Evolutionary conservation across 2,113 vertebrate species (phyloP).

Genomic region (Bambusicola thoracicus): DNA sequence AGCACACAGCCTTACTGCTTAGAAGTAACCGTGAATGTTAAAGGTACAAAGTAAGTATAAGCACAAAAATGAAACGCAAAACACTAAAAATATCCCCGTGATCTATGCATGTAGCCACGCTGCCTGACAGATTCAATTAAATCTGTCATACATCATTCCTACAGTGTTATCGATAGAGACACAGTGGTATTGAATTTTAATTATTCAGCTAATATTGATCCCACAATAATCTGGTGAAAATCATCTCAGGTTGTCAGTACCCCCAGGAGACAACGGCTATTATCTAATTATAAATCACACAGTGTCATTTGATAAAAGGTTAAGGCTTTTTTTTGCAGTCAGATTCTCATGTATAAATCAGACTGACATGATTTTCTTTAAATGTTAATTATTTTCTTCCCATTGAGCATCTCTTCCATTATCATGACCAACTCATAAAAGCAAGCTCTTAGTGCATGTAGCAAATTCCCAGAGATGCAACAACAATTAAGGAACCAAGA

Average conservation of each 20-base stretch:
- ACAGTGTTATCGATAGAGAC: slow-evolving; percentile 81
- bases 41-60: slow-evolving; percentile 64
- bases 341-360: slow-evolving; percentile 53
- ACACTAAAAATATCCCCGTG: slow-evolving; percentile 78
- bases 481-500: neutral
- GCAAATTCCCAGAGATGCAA: neutral
- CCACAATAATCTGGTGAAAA: slow-evolving; percentile 80
- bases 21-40: slow-evolving; percentile 59
- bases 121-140: slow-evolving; percentile 85
- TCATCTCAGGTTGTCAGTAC: slow-evolving; percentile 76
- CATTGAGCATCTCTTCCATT: slow-evolving; percentile 31
- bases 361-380: slow-evolving; percentile 43
- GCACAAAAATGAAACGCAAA: slow-evolving; percentile 77
- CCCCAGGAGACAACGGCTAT: slow-evolving; percentile 75
- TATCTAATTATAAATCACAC: slow-evolving; percentile 83
- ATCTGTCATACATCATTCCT: slow-evolving; percentile 82
- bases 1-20: slow-evolving; percentile 40
- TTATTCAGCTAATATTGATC: slow-evolving; percentile 85
- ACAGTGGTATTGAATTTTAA: slow-evolving; percentile 83
- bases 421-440: neutral
- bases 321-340: slow-evolving; percentile 57
- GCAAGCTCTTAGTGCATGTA: neutral
- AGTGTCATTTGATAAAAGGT: slow-evolving; percentile 76
- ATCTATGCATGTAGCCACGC: slow-evolving; percentile 69
- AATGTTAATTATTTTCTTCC: slow-evolving; percentile 61